A percentile compares a stretch with the other conserved stretches of the same genome.
phyloP scores from a whole-genome alignment of 2,113 vertebrate species.

The Hucho hucho region DNA sequence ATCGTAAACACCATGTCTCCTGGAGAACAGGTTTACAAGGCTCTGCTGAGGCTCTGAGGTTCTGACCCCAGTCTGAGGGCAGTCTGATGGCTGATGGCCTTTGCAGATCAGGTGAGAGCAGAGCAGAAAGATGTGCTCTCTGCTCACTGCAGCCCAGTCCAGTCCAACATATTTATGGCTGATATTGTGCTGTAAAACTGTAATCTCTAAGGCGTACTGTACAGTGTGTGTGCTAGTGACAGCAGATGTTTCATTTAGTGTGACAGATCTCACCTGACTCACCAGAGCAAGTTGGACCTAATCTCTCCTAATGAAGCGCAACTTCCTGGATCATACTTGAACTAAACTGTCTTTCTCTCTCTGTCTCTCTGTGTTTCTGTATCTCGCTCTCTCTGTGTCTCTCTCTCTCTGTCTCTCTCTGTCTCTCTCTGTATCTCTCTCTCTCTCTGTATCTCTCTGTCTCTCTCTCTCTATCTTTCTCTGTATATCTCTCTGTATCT shows the following conservation, averaged over 20 bases:
- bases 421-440: too few relatives aligned
- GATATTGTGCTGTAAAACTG: constrained; percentile 15
- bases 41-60: constrained; percentile 13
- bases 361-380: too few relatives aligned
- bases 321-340: too few relatives aligned
- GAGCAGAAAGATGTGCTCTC: constrained; percentile 7
- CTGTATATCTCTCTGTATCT: accelerated
- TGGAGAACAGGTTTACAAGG: constrained; percentile 45
- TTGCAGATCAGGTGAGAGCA: constrained; percentile 21
- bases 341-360: too few relatives aligned
- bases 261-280: background rate
- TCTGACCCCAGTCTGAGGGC: constrained; percentile 26
- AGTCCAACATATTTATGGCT: constrained; percentile 24
- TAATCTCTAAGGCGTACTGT: constrained; percentile 17
- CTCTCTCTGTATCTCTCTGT: too few relatives aligned
- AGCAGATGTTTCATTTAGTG: constrained; percentile 34
- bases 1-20: constrained; percentile 33
- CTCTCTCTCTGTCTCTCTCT: too few relatives aligned
- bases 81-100: constrained; percentile 1
- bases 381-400: too few relatives aligned
- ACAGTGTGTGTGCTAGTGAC: background rate
- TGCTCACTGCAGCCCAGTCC: constrained; percentile 14
- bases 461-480: too few relatives aligned
- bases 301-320: background rate
- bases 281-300: background rate